Percentiles rank a stretch among this genome's conserved stretches.
Evolutionary conservation across 2,797 vertebrate species (phyloP).

Genomic region (Peromyscus aztecus): DNA sequence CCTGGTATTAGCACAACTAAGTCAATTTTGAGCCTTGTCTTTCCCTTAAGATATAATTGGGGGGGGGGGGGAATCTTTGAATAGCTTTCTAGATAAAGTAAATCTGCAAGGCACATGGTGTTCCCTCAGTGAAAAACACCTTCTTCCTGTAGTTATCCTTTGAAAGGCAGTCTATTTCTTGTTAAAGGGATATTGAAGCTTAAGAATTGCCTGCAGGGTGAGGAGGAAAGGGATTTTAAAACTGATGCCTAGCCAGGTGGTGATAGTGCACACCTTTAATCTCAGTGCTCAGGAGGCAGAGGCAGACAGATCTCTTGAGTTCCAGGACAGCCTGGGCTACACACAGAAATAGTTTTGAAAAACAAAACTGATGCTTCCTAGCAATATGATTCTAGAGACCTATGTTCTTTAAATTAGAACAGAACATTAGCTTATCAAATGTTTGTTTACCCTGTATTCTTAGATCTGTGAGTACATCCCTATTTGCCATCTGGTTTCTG

Average conservation of each 20-base stretch:
- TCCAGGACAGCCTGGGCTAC: not conserved
- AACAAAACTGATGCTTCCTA: not conserved
- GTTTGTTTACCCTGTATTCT: not conserved
- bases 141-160: conserved; percentile 7
- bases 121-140: not conserved
- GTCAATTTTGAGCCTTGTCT: not conserved
- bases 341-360: not conserved
- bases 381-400: not conserved
- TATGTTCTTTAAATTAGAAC: not conserved
- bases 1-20: not conserved
- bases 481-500: conserved; percentile 7
- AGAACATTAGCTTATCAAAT: not conserved
- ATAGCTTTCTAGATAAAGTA: not conserved
- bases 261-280: no score
- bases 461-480: not conserved
- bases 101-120: not conserved
- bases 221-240: conserved; percentile 16
- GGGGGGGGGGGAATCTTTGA: not conserved
- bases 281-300: no score
- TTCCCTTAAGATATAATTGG: not conserved
- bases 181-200: not conserved
- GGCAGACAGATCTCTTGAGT: not conserved
- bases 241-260: not conserved
- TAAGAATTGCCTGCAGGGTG: not conserved
- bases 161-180: conserved; percentile 23